Evolutionary conservation across 2,113 vertebrate genomes (phyloP).

Genomic region (Aviceda subcristata): DNA sequence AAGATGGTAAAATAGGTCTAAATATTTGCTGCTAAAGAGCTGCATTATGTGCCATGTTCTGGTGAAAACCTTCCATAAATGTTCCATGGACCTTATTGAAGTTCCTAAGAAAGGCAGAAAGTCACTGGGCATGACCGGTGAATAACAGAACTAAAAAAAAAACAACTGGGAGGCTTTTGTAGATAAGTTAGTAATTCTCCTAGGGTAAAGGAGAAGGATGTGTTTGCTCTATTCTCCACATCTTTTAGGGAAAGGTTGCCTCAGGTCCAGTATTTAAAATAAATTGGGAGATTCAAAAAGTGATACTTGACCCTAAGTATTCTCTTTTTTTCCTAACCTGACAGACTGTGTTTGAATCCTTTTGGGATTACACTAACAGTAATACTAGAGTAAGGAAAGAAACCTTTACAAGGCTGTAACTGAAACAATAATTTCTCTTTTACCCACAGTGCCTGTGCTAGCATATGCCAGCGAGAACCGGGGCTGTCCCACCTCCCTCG

Average conservation of each 20-base stretch:
- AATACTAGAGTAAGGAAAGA: background rate
- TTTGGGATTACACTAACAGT: background rate
- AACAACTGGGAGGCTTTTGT: background rate
- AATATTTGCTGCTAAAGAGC: background rate
- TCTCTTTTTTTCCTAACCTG: background rate
- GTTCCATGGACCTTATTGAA: background rate
- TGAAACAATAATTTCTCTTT: background rate
- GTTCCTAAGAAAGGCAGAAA: background rate
- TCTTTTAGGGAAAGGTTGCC: background rate
- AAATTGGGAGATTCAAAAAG: background rate
- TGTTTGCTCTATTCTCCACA: background rate
- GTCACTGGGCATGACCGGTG: background rate
- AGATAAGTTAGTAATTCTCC: background rate
- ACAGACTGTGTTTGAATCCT: background rate
- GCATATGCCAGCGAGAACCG: rapidly evolving
- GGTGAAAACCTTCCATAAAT: background rate
- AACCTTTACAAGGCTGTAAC: background rate
- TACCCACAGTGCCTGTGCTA: background rate
- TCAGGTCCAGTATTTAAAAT: background rate
- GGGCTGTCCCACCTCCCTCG: background rate
- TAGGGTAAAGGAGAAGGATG: background rate
- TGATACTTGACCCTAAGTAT: background rate
- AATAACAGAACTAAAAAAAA: background rate
- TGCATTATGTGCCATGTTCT: background rate
- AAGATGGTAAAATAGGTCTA: background rate